These are phyloP conservation scores for Chaetogeoica ovagalla DNA, from an alignment of 2,888 invertebrate species.

Conservation along the genomic window DNA sequence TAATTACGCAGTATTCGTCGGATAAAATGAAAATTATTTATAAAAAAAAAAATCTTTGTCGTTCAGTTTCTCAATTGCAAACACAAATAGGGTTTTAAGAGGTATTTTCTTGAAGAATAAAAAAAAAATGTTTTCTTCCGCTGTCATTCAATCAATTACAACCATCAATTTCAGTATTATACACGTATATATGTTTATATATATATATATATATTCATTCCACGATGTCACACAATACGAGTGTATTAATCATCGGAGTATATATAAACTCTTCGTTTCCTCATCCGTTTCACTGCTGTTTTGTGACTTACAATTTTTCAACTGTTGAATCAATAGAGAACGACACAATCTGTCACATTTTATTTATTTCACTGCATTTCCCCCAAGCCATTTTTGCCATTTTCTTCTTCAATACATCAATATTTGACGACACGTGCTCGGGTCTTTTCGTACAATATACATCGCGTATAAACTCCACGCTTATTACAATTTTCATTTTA, in stretches of 20 bases:
- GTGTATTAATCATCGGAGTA: constrained; percentile 29
- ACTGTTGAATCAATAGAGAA: constrained; percentile 14
- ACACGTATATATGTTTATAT: background rate
- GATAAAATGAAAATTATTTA: no score
- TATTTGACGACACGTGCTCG: no score
- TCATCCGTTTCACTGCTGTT: constrained; percentile 15
- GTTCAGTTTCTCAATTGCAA: no score
- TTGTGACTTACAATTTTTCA: constrained; percentile 41
- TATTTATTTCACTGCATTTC: background rate
- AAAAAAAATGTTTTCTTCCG: background rate
- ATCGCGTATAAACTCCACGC: no score
- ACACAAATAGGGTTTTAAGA: no score
- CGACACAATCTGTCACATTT: background rate
- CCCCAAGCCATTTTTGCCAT: background rate
- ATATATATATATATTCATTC: no score
- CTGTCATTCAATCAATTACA: constrained; percentile 14
- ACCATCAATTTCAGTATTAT: constrained; percentile 28
- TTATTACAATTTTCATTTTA: no score
- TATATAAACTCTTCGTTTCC: constrained; percentile 19
- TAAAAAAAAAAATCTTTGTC: no score
- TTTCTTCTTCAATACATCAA: background rate
- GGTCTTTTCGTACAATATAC: no score
- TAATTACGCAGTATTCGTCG: no score
- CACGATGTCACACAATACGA: background rate
- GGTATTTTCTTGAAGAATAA: background rate